Evolutionary conservation across 2,888 invertebrate genomes (phyloP).

Genomic region (Lottia gigantea): DNA sequence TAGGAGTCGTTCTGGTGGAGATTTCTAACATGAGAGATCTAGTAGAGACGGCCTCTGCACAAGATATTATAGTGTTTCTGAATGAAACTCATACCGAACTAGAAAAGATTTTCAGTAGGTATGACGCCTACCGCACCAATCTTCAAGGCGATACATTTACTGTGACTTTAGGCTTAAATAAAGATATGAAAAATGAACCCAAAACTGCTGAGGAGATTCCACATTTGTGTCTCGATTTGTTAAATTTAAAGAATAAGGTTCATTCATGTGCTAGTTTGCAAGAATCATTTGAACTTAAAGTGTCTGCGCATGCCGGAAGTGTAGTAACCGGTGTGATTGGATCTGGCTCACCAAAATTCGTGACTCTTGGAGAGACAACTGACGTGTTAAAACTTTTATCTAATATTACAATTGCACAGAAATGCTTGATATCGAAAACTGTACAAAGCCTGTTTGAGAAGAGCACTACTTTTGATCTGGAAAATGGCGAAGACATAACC

Average conservation of each 20-base stretch:
- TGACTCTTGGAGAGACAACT: slow-evolving; percentile 38
- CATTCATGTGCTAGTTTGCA: not conserved
- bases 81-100: slow-evolving; percentile 21
- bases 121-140: slow-evolving; percentile 2
- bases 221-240: slow-evolving; percentile 28
- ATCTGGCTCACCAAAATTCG: slow-evolving; percentile 36
- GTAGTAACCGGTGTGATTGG: slow-evolving; percentile 45
- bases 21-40: slow-evolving; percentile 18
- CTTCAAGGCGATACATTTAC: slow-evolving; percentile 16
- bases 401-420: slow-evolving; percentile 24
- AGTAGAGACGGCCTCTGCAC: slow-evolving; percentile 8
- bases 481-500: not conserved
- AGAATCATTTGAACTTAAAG: slow-evolving; percentile 19
- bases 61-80: slow-evolving; percentile 22
- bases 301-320: slow-evolving; percentile 35
- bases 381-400: slow-evolving; percentile 37
- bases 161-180: slow-evolving; percentile 14
- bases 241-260: slow-evolving; percentile 12
- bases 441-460: slow-evolving; percentile 32
- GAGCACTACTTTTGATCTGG: slow-evolving; percentile 18
- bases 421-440: slow-evolving; percentile 34
- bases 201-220: slow-evolving; percentile 23
- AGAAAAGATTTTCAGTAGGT: slow-evolving; percentile 15
- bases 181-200: slow-evolving; percentile 24
- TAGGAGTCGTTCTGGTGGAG: slow-evolving; percentile 31